Evolutionary conservation across 2,113 vertebrate genomes (phyloP).

Genomic region (Prietella phreatophila): DNA sequence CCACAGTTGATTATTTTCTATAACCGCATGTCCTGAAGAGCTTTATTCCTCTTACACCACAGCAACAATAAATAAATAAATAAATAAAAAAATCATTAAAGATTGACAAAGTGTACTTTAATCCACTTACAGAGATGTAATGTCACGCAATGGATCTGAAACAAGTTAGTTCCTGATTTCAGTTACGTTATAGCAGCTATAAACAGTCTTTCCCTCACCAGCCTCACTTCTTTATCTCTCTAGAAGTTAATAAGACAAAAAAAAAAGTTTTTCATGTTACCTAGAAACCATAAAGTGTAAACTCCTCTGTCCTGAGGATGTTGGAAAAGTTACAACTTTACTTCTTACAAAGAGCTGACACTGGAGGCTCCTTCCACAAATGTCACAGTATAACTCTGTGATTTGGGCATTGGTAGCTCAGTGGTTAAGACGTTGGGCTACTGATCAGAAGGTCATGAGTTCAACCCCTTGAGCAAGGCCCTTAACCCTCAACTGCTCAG

Average conservation of each 20-base stretch:
- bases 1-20: not conserved
- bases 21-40: not conserved
- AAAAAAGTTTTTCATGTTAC: too few relatives aligned
- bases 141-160: too few relatives aligned
- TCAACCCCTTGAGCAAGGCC: too few relatives aligned
- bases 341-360: not conserved
- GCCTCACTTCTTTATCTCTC: not conserved
- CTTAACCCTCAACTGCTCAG: too few relatives aligned
- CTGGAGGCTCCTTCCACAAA: not conserved
- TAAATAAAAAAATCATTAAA: not conserved
- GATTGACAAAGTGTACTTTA: not conserved
- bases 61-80: not conserved
- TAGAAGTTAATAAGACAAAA: too few relatives aligned
- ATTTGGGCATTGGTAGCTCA: not conserved
- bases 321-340: not conserved
- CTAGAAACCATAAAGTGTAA: too few relatives aligned
- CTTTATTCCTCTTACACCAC: not conserved
- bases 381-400: not conserved
- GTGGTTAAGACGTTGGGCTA: too few relatives aligned
- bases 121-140: too few relatives aligned
- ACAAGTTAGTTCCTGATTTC: too few relatives aligned
- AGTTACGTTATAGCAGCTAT: too few relatives aligned
- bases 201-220: not conserved
- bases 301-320: too few relatives aligned
- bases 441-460: too few relatives aligned